A percentile compares a stretch with the other conserved stretches of the same genome.
These are phyloP conservation scores for Tetheella fluctuosa DNA, from an alignment of 2,888 invertebrate genomes.

Conservation along the genomic window DNA sequence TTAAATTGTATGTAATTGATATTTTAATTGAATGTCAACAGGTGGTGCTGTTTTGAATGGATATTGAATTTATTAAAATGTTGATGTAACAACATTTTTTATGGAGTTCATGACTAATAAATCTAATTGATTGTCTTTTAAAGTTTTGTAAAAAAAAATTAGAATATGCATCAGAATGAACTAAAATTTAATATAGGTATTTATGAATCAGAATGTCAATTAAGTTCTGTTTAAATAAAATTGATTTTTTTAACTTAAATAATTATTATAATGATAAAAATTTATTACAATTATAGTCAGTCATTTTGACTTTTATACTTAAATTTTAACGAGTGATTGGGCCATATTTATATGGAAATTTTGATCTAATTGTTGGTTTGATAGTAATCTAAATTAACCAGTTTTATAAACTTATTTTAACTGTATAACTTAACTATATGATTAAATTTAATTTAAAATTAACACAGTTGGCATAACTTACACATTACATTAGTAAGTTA, in stretches of 20 bases:
- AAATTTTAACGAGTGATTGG: background rate
- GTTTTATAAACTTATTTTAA: too few species aligned
- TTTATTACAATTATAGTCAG: background rate
- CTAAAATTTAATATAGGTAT: background rate
- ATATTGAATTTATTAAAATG: background rate
- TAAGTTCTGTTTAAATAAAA: background rate
- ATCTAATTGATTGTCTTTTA: background rate
- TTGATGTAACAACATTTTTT: background rate
- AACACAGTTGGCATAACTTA: too few species aligned
- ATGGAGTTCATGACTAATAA: background rate
- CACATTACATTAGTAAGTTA: background rate
- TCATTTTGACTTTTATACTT: conserved; percentile 1
- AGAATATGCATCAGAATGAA: background rate
- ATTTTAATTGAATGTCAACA: background rate
- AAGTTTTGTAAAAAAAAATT: background rate
- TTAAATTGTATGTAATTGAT: background rate
- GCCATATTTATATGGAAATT: too few species aligned
- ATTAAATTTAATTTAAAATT: too few species aligned
- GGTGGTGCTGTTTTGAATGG: background rate
- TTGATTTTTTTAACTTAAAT: background rate
- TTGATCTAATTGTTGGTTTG: too few species aligned
- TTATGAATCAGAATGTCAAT: background rate
- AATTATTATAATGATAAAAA: too few species aligned
- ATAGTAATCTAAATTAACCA: too few species aligned
- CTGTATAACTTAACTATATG: too few species aligned